Conservation (phyloP, 2,113 vertebrate species). For the Onychostoma macrolepis region DNA sequence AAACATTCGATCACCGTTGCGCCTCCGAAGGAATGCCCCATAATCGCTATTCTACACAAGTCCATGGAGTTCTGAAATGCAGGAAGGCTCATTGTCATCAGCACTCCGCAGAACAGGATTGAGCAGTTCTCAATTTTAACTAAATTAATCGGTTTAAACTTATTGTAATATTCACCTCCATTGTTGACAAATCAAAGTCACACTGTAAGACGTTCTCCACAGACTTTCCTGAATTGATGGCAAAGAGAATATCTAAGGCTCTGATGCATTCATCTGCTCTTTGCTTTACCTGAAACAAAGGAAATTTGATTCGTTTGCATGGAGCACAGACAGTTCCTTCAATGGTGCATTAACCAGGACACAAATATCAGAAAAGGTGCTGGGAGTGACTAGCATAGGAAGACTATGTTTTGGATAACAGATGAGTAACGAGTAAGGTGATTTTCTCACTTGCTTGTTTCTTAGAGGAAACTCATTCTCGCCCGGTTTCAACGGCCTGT, state of each 20-base stretch:
- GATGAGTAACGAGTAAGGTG: background rate
- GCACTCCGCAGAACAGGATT: background rate
- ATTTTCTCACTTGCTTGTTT: slow-evolving; percentile 82
- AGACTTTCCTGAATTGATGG: slow-evolving; percentile 80
- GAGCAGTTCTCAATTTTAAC: background rate
- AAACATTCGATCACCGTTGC: slow-evolving; percentile 88
- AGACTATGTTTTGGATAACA: background rate
- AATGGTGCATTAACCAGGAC: background rate
- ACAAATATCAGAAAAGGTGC: background rate
- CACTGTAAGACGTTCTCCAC: slow-evolving; percentile 79
- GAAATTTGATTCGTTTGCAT: background rate
- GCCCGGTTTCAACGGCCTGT: slow-evolving; percentile 72
- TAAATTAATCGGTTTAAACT: background rate
- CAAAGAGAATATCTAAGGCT: slow-evolving; percentile 82
- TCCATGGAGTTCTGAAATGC: slow-evolving; percentile 84
- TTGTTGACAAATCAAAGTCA: slow-evolving; percentile 79
- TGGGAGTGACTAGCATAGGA: background rate
- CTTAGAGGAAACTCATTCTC: slow-evolving; percentile 80
- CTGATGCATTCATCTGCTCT: slow-evolving; percentile 87
- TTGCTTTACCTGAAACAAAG: slow-evolving; percentile 80
- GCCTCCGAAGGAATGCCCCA: slow-evolving; percentile 96
- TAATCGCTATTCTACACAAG: slow-evolving; percentile 80
- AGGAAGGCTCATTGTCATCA: background rate
- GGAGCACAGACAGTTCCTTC: background rate
- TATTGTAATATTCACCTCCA: slow-evolving; percentile 76